Base-by-base conservation (phyloP, 2,797 vertebrate genomes). In the Ceryle rudis region DNA sequence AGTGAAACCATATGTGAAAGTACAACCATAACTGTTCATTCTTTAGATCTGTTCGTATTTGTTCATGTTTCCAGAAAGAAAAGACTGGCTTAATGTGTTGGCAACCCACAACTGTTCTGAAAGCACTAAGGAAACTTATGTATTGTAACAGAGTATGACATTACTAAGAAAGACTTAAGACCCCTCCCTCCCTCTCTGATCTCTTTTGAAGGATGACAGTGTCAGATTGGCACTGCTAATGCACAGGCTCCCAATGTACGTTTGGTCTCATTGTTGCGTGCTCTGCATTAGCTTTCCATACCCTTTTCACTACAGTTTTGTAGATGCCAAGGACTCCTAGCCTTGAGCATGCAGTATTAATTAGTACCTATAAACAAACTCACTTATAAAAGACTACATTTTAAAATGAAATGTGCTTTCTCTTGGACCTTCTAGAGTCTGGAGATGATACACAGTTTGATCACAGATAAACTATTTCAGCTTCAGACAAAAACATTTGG, bases 401-500 rank as follows among this genome's bases (percentile, higher is more conserved):
- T 90, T 37, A 42, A 90, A 94, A 71, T 3, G 1, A 73, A 83
- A 71, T 37, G 52, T 61, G 37, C 66, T 73, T 94, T 94, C 35
- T 90, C 83, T 92, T 82, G 74, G 78, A 86, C 84, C 66, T 92
- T 89, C 55, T 74, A 55, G 47, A 81, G 70, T 89, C 60, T 80
- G 60, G 47, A 81, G 73, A 75, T 1, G 11, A 86, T 42, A 10
- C 49, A 39, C 81, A 84, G 62, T 71, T 77, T 88, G 37, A 82
- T 64, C n/a, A 80, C 70, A 70, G 28, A 62, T 33, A 80, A 82
- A 60, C 8, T 39, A 29, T 52, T 83, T 67, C 29, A 70, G 47
- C 25, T 94, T 79, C 86, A 96, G 66, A 90, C 55, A 93, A 64
- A 85, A 94, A 49, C 66, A 80, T 71, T 3, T 89, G 94, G 94